Evolutionary conservation across 2,888 invertebrate species (phyloP), one percentile per base, ranked within the genome.

Genomic region (Sarcophaga carnaria): DNA sequence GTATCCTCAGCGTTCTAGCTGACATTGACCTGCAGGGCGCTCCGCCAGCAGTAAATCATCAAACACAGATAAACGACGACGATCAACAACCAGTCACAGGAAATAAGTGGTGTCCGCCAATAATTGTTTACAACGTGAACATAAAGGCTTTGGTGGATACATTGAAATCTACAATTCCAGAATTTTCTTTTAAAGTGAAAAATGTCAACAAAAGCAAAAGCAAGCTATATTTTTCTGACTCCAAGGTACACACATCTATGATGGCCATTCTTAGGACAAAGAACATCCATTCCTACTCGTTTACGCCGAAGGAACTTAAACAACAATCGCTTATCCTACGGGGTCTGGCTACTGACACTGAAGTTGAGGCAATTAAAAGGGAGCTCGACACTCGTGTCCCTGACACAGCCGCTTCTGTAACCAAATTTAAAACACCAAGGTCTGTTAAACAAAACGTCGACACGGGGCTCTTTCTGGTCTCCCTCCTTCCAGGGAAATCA

Each of bases 401-500:
- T 22, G 25, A 71, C 22, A 71, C 71, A 25, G 54, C 59, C 17
- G 59, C 59, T 11, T 22, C 25, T 25, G 59, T 71, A 17, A 47
- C 74, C 45, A 74, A 63, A 14, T 74, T 63, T 14, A 74, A 63
- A 63, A 74, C 74, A 2, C 45, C 62, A 45, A 37, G 20, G 5
- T 49, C 63, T n/a, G 22, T 63, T 47, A 62, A 74, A 6, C 62
- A 63, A 63, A 37, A 63, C 6, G 6, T 17, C 2, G 63, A 74
- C 62, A 47, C 63, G 4, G 74, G 74, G 12, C 37, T 74, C 22
- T 62, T n/a, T 14, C 11, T 64, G 17, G 62, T 75, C 6, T 75
- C 64, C 2, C 49, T 75, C 0, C 49, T 75, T 20, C 64, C 64
- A 3, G 75, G 75, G 1, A 64, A 64, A 49, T 45, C 17, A 49